A percentile compares a stretch with the other conserved stretches of the same genome.
These are phyloP conservation scores for Xiphophorus couchianus DNA, from an alignment of 2,113 vertebrate species.

Conservation along the genomic window DNA sequence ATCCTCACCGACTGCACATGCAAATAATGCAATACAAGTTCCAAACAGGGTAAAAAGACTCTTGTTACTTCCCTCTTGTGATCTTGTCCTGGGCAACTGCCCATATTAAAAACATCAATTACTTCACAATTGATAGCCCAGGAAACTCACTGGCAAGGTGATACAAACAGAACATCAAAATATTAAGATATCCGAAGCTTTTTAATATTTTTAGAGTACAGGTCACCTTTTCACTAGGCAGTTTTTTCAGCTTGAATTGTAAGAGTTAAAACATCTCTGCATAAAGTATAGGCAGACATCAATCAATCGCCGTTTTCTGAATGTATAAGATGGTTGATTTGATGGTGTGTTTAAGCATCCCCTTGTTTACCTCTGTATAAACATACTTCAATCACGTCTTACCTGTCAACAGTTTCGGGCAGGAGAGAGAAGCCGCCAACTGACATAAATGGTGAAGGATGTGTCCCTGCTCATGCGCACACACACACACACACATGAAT, in stretches of 20 bases:
- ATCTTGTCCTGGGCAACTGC: not conserved
- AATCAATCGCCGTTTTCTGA: slow-evolving; percentile 42
- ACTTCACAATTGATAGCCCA: not conserved
- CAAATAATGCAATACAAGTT: no score
- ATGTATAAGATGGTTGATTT: slow-evolving; percentile 59
- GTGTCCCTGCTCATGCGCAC: slow-evolving; percentile 11
- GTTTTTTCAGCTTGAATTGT: not conserved
- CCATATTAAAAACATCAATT: not conserved
- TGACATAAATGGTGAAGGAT: slow-evolving; percentile 18
- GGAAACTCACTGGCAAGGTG: not conserved
- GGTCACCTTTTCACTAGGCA: slow-evolving; percentile 13
- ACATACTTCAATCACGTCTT: slow-evolving; percentile 49
- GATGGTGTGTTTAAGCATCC: slow-evolving; percentile 35
- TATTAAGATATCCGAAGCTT: not conserved
- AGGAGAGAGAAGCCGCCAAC: slow-evolving; percentile 3
- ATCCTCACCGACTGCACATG: no score
- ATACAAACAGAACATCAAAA: not conserved
- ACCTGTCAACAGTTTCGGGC: slow-evolving; percentile 36
- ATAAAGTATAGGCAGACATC: slow-evolving; percentile 35
- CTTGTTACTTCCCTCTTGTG: not conserved
- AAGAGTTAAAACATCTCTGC: slow-evolving; percentile 4
- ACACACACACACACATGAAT: not conserved
- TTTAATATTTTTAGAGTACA: no score
- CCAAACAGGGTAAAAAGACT: no score
- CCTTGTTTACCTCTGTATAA: slow-evolving; percentile 41